Evolutionary conservation across 1,140 invertebrate species (phyloP).

Genomic region (Mamestra configurata): DNA sequence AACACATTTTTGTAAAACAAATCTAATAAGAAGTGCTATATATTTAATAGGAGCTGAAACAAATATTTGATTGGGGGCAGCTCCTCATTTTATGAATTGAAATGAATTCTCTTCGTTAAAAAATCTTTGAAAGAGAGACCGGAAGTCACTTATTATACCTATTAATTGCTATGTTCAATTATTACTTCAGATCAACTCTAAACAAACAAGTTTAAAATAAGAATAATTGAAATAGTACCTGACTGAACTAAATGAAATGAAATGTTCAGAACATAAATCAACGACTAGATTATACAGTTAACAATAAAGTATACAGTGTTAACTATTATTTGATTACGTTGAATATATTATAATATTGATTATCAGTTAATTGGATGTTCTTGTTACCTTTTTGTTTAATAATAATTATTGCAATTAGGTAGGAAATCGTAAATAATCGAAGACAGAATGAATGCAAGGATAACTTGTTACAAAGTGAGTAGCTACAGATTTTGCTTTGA

Average conservation of each 20-base stretch:
- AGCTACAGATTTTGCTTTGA: too few relatives aligned
- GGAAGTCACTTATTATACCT: not conserved
- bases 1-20: too few relatives aligned
- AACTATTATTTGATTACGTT: constrained; percentile 27
- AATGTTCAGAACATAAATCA: constrained; percentile 20
- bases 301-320: constrained; percentile 31
- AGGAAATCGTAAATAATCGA: too few relatives aligned
- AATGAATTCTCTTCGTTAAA: too few relatives aligned
- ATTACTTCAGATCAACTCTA: not conserved
- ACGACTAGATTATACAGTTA: not conserved
- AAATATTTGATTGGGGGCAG: too few relatives aligned
- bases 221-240: not conserved
- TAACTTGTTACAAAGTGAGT: too few relatives aligned
- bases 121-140: too few relatives aligned
- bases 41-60: too few relatives aligned
- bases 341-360: constrained; percentile 28
- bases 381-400: not conserved
- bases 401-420: too few relatives aligned
- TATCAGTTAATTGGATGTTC: not conserved
- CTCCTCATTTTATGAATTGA: too few relatives aligned
- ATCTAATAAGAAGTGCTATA: too few relatives aligned
- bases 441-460: too few relatives aligned
- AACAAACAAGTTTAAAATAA: not conserved
- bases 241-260: not conserved
- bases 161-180: not conserved